These are phyloP conservation scores for Leucoptera coffeella DNA, from an alignment of 2,888 invertebrate species.

Conservation along the genomic window DNA sequence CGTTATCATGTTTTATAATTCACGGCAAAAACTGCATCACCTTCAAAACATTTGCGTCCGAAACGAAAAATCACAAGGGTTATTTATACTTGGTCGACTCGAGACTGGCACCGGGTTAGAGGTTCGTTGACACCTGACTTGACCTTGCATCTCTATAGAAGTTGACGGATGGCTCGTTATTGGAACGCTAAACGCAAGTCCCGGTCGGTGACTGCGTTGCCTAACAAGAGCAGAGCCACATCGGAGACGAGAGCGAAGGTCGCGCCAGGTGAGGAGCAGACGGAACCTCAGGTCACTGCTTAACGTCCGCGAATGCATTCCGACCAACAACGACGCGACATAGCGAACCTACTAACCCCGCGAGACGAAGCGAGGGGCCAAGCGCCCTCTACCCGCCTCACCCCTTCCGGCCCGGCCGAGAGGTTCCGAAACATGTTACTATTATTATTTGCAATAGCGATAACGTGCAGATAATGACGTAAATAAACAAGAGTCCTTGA, in stretches of 20 bases:
- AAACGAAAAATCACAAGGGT: constrained; percentile 8
- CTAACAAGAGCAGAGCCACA: constrained; percentile 11
- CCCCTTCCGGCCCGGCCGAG: constrained; percentile 30
- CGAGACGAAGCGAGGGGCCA: constrained; percentile 45
- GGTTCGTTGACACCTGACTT: constrained; percentile 46
- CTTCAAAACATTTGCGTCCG: no score
- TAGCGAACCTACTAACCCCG: constrained; percentile 53
- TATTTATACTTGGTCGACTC: no score
- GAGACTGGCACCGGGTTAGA: constrained; percentile 34
- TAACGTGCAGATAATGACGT: no score
- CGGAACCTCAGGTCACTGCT: constrained; percentile 48
- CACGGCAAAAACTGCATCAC: no score
- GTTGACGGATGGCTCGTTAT: no score
- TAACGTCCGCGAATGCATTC: constrained; percentile 52
- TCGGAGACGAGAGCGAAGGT: constrained; percentile 24
- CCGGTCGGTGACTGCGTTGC: no score
- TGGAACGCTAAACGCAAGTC: no score
- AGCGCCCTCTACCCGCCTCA: constrained; percentile 32
- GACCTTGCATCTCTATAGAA: constrained; percentile 40
- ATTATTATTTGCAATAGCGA: no score
- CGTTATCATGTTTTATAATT: no score
- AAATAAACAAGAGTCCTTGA: no score
- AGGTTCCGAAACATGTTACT: constrained; percentile 46
- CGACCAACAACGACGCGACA: constrained; percentile 48
- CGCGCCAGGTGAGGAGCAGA: constrained; percentile 39